These are phyloP conservation scores for Tragopan temminckii DNA, from an alignment of 2,797 vertebrate genomes.

Conservation along the genomic window DNA sequence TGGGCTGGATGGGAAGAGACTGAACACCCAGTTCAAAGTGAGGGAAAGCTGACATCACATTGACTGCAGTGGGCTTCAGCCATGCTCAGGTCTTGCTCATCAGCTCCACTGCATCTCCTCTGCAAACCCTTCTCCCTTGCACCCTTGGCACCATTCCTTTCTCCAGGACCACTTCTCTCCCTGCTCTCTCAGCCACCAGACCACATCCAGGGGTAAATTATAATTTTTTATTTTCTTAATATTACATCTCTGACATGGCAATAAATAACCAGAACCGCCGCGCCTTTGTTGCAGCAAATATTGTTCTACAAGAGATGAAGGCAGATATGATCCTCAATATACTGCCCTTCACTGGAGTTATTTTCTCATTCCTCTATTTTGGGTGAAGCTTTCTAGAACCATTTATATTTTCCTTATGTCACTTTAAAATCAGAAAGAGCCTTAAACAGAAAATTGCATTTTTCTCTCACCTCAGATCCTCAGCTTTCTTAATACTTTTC, in stretches of 20 bases:
- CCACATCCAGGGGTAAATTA: not conserved
- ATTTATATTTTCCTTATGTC: constrained; percentile 56
- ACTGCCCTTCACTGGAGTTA: constrained; percentile 30
- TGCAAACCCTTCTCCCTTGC: not conserved
- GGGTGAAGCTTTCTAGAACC: constrained; percentile 21
- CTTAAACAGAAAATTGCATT: constrained; percentile 74
- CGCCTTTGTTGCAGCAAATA: constrained; percentile 19
- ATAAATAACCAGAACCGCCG: constrained; percentile 49
- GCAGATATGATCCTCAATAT: constrained; percentile 35
- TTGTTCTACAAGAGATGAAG: constrained; percentile 56
- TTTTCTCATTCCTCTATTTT: constrained; percentile 6
- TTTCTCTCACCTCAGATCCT: not conserved
- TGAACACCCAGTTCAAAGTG: too few species aligned
- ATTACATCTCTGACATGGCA: not conserved
- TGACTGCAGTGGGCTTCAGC: not conserved
- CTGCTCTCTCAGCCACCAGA: not conserved
- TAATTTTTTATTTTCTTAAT: constrained; percentile 18
- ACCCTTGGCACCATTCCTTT: not conserved
- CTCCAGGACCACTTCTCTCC: not conserved
- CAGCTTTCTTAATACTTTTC: not conserved
- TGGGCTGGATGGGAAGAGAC: not conserved
- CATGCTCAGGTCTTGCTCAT: not conserved
- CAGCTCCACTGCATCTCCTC: not conserved
- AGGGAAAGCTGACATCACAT: not conserved
- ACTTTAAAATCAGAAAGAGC: constrained; percentile 65